Evolutionary conservation across 2,888 invertebrate species (phyloP), one percentile per base, ranked within the genome.

Genomic region (Rhagonycha lutea): DNA sequence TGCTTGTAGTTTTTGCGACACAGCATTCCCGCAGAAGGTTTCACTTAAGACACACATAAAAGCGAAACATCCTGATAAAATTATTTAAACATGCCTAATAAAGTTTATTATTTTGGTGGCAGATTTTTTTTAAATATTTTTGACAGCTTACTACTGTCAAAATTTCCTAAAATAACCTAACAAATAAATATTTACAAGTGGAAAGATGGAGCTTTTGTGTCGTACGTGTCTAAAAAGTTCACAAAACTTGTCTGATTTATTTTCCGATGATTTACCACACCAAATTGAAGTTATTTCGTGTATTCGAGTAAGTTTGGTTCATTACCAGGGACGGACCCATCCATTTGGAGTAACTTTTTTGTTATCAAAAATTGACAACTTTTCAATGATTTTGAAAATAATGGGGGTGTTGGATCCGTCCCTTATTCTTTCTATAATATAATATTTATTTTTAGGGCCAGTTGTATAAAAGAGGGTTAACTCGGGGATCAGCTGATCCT

Each of bases 11-110:
- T 73, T 60, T 32, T 78, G 78, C 29, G 32, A 70, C 1, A 63
- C 47, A 63, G 75, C 73, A 12, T 78, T 78, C 73, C 70, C 70
- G 2, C 78, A 78, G 18, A 75, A 71, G 62, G 73, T 78, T 62
- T 78, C 78, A 3, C 71, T 78, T 14, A 62, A 26, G 23, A 73
- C 78, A 1, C 78, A 78, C 60, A 23, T 78, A 12, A 72, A 73
- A 65, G 73, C 75, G 1, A 75, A 78, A 69, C 78, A 78, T 70
- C 24, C 60, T 1, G 60, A 60, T 10, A 14, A 60, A 7, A 60
- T 4, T 61, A 60, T 4, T 61, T 18, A 26, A 26, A 18, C 18
- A 2, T 18, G 2, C 18, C 18, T 18, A 18, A 18, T 18, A 18
- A 18, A 18, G 18, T 2, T 18, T 18, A 2, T 18, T 18, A 18